Percentiles rank a stretch among this genome's conserved stretches.
Evolutionary conservation across 2,797 vertebrate genomes (phyloP).

Genomic region (Calcarius lapponicus): DNA sequence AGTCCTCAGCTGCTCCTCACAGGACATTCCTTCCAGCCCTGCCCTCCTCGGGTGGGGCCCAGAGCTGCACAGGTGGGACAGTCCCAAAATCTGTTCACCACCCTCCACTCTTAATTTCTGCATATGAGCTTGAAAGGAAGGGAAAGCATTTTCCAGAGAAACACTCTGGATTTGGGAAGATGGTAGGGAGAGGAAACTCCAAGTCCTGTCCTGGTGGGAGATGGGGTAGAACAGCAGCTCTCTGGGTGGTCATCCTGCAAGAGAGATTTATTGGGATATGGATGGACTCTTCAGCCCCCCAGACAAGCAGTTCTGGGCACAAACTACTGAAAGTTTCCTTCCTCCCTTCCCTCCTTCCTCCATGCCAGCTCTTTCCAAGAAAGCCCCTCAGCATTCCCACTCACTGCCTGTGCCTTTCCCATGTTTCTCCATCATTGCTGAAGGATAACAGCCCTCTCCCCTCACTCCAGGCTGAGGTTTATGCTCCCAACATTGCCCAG

Average conservation of each 20-base stretch:
- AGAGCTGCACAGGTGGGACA: not conserved
- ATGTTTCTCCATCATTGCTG: accelerated
- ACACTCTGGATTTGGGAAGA: not conserved
- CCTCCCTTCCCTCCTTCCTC: not conserved
- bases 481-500: constrained; percentile 84
- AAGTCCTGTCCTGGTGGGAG: not conserved
- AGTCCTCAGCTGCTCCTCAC: not conserved
- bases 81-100: not conserved
- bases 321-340: not conserved
- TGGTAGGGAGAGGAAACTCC: not conserved
- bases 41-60: not conserved
- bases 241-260: accelerated
- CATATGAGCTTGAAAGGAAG: not conserved
- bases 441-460: not conserved
- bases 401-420: no score
- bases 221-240: not conserved
- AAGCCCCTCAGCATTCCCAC: not conserved
- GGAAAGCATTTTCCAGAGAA: not conserved
- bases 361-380: not conserved
- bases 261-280: not conserved
- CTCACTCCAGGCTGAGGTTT: constrained; percentile 79
- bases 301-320: not conserved
- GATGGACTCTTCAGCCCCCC: not conserved
- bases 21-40: not conserved
- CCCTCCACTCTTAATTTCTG: not conserved